Evolutionary conservation across 2,797 vertebrate species (phyloP), one percentile per base, ranked within the genome.

Genomic region (Etheostoma perlongum): DNA sequence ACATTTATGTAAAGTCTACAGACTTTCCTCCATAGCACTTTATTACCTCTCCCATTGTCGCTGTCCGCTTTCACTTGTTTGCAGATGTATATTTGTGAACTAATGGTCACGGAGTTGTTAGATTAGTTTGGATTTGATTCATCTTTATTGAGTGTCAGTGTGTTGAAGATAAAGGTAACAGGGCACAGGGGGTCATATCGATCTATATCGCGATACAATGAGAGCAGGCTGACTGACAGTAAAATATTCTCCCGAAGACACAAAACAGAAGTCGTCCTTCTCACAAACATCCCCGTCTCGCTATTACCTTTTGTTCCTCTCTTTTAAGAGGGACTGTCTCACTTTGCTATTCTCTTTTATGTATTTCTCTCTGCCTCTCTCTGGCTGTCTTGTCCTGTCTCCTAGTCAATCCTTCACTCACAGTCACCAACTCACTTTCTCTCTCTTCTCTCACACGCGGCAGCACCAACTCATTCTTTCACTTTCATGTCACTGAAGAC

Each of bases 401-500:
- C 69, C 44, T 3, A 52, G 68, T 78, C 76, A 62, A 18, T 85
- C 73, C 75, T 74, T 87, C 76, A 63, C 65, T 81, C 72, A 46
- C 64, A 13, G 55, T 71, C 79, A 23, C 74, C 19, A 40, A 12
- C 33, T 67, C 47, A 5, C 74, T 9, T 40, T 79, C 44, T 64
- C 58, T 27, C 27, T 5, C 30, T 30, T 48, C 57, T 36, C 69
- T 78, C 61, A 0, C 72, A 68, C 76, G 33, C 42, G 3, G 59
- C 72, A 74, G 72, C 74, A 63, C 71, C 67, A 16, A 72, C 82
- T 79, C 78, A 9, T 81, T 68, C 79, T 84, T 69, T 87, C 89
- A 82, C 76, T 85, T 65, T 72, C 73, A n/a, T 61, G 79, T 86
- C 84, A 78, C 55, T 10, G 10, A 53, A 63, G 47, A 82, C 76